Percentiles rank a stretch among this genome's conserved stretches.
These are phyloP conservation scores for Carcinoscorpius rotundicauda DNA, from an alignment of 1,140 invertebrate genomes.

Conservation along the genomic window DNA sequence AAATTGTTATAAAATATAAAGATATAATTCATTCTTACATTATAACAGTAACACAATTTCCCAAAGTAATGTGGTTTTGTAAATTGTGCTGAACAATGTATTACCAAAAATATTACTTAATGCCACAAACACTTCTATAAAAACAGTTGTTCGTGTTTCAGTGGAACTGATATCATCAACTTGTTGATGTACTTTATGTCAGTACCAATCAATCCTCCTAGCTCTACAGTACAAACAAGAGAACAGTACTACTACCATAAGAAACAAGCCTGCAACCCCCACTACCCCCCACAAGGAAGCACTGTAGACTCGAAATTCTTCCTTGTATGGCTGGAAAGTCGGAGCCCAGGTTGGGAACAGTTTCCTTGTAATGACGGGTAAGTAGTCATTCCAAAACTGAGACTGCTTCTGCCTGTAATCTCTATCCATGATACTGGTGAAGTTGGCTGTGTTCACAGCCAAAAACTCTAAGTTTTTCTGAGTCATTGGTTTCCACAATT, in stretches of 20 bases:
- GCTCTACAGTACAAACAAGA: conserved; percentile 55
- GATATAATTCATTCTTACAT: too few species aligned
- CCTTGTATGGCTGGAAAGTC: conserved; percentile 69
- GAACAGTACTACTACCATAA: conserved; percentile 66
- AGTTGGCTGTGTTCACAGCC: conserved; percentile 84
- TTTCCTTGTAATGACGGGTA: conserved; percentile 65
- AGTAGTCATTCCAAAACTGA: conserved; percentile 79
- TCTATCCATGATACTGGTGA: conserved; percentile 51
- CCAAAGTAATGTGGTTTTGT: too few species aligned
- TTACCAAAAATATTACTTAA: too few species aligned
- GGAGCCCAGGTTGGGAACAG: conserved; percentile 75
- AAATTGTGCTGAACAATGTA: too few species aligned
- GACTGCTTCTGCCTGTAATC: conserved; percentile 83
- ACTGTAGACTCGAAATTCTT: conserved; percentile 59
- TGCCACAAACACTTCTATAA: too few species aligned
- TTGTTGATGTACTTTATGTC: too few species aligned
- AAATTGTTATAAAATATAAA: too few species aligned
- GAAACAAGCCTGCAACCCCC: conserved; percentile 56
- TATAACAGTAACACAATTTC: too few species aligned
- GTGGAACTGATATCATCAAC: too few species aligned
- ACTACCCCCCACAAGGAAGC: conserved; percentile 72
- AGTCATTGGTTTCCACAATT: conserved; percentile 43
- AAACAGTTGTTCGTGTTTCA: too few species aligned
- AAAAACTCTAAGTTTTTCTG: conserved; percentile 56
- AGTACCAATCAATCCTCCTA: conserved; percentile 20